Percentiles rank a stretch among this genome's conserved stretches.
These are phyloP conservation scores for Papilio gigon DNA, from an alignment of 2,888 invertebrate species.

Conservation along the genomic window DNA sequence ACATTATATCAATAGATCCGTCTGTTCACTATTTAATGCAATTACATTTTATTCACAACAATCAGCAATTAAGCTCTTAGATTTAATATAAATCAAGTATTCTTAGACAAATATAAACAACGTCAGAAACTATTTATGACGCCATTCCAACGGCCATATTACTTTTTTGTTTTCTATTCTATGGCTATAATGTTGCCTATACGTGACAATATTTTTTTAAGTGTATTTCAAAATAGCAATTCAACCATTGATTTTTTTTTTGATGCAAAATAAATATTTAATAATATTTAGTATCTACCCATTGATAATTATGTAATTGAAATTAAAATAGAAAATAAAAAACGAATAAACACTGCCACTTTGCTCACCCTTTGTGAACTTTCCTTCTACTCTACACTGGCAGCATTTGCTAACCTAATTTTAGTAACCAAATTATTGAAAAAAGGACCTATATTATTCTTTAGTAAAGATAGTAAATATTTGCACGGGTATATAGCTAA, in stretches of 20 bases:
- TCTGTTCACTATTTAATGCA: slow-evolving; percentile 46
- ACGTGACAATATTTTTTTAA: neutral
- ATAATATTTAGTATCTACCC: no score
- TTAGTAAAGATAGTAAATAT: no score
- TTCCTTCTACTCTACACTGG: neutral
- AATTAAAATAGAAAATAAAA: no score
- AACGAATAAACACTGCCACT: no score
- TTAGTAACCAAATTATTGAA: neutral
- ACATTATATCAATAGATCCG: slow-evolving; percentile 60
- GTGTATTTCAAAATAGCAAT: neutral
- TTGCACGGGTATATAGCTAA: neutral
- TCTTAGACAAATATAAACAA: slow-evolving; percentile 77
- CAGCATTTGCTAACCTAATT: neutral
- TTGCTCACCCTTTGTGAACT: no score
- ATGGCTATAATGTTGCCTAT: slow-evolving; percentile 29
- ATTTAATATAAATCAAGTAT: slow-evolving; percentile 47
- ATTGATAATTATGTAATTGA: no score
- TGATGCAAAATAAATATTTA: no score
- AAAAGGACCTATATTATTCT: no score
- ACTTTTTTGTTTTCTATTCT: slow-evolving; percentile 48
- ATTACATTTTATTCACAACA: slow-evolving; percentile 63
- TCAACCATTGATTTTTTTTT: no score
- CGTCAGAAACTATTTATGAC: slow-evolving; percentile 78
- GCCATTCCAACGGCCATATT: slow-evolving; percentile 80
- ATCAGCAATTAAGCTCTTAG: slow-evolving; percentile 42